A percentile compares a stretch with the other conserved stretches of the same genome.
Evolutionary conservation across 2,888 invertebrate species (phyloP).

Genomic region (Nomada flava): DNA sequence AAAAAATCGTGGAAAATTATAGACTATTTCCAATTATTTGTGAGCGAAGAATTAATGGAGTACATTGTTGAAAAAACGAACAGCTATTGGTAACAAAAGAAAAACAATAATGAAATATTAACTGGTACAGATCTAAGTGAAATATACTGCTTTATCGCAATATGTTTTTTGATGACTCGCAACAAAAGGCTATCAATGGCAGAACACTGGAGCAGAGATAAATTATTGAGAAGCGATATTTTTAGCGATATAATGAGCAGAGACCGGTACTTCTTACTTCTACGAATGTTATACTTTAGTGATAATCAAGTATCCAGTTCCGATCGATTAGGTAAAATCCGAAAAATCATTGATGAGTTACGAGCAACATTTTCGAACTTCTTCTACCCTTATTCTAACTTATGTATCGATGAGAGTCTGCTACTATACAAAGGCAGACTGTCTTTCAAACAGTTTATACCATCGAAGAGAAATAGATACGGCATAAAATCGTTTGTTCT

Average conservation of each 20-base stretch:
- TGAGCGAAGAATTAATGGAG: constrained; percentile 7
- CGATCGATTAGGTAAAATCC: constrained; percentile 1
- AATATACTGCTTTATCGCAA: constrained; percentile 15
- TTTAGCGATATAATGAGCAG: constrained; percentile 7
- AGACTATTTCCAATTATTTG: constrained; percentile 19
- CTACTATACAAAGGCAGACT: constrained; percentile 30
- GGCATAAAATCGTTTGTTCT: constrained; percentile 33
- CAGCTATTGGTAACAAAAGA: not conserved
- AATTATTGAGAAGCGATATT: not conserved
- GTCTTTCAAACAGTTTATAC: constrained; percentile 19
- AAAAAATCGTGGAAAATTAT: constrained; percentile 9
- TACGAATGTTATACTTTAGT: not conserved
- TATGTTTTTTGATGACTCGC: not conserved
- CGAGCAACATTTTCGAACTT: constrained; percentile 8
- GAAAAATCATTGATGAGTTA: constrained; percentile 12
- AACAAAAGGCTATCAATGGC: constrained; percentile 19
- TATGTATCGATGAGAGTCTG: constrained; percentile 38
- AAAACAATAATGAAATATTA: constrained; percentile 7
- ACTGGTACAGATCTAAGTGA: not conserved
- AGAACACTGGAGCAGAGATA: constrained; percentile 25
- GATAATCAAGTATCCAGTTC: not conserved
- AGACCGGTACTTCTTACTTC: not conserved
- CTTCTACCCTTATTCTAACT: constrained; percentile 22
- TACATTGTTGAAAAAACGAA: constrained; percentile 30
- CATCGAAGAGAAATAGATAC: constrained; percentile 22